Evolutionary conservation across 92 coral and sea anemone species (phyloP), one percentile per base, ranked within the genome.

Genomic region (Plumapathes pennacea): DNA sequence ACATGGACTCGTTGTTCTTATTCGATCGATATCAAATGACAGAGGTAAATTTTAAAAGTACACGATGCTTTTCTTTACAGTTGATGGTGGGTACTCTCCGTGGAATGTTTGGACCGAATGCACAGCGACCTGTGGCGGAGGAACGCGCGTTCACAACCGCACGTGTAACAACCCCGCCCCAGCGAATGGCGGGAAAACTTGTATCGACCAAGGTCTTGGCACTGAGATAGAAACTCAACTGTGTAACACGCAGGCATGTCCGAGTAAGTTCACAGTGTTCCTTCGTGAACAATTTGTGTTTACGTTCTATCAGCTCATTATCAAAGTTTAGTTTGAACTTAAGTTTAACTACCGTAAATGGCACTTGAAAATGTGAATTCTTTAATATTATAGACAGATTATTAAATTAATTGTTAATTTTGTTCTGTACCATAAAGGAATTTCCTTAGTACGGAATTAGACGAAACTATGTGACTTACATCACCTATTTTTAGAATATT

Each of bases 91-190:
- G 30, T 88, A 88, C 57, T 68, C 89, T 23, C 61, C 71, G 5
- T 91, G 97, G 97, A 72, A 75, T 42, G 55, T 49, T 17, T 91
- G 97, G 97, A 48, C 86, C 20, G 84, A 80, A 13, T 91, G 97
- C 18, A 79, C 96, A 20, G 90, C 86, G 15, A 74, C 97, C 4
- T 91, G 97, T 43, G 97, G 96, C 20, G 97, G 97, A 9, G 97
- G 97, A 29, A 71, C 92, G 8, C 96, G 83, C 37, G 60, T 75
- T 77, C 81, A 96, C 19, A 80, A 49, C 25, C 87, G 97, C 25
- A 66, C 83, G 19, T 91, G 97, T 50, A 71, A 71, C 38, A 63
- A 84, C 65, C 97, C 97, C 21, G 54, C 69, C 20, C 86, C 97
- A 9, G 85, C 84, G 46, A 88, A 91, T 61, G 97, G 88, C 39